phyloP scores from a whole-genome alignment of 1,140 invertebrate species.

The Holotrichia oblita region DNA sequence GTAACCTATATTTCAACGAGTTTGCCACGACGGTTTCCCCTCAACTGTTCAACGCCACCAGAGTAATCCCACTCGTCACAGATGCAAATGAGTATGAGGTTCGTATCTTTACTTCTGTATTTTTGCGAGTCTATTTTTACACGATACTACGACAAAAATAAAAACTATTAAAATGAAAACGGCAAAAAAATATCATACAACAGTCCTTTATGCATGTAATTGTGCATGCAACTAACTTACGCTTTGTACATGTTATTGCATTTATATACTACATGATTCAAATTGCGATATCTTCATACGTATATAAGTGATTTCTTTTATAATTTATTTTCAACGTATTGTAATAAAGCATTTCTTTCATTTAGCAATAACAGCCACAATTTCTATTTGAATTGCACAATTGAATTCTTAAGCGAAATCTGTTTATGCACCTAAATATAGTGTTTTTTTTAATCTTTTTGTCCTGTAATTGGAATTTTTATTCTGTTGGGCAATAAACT shows the following conservation, averaged over 20 bases:
- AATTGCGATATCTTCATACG: no score
- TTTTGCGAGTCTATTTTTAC: neutral
- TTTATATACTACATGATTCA: neutral
- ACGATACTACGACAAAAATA: neutral
- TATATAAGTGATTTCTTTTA: no score
- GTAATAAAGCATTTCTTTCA: no score
- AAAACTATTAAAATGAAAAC: neutral
- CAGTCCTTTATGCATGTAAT: neutral
- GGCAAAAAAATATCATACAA: neutral
- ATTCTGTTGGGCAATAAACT: no score
- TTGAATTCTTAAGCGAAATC: no score
- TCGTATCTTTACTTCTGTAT: constrained; percentile 12
- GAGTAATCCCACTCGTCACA: neutral
- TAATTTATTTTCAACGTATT: no score
- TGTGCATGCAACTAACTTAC: constrained; percentile 1
- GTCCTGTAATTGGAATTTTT: no score
- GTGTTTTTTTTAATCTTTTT: no score
- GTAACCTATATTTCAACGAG: constrained; percentile 47
- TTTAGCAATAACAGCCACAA: no score
- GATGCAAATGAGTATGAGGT: constrained; percentile 37
- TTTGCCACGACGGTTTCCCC: constrained; percentile 44
- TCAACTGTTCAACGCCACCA: constrained; percentile 37
- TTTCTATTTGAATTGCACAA: no score
- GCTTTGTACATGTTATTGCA: neutral
- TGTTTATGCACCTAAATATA: no score